These are phyloP conservation scores for Colletes collaris DNA, from an alignment of 2,888 invertebrate genomes.

Conservation along the genomic window DNA sequence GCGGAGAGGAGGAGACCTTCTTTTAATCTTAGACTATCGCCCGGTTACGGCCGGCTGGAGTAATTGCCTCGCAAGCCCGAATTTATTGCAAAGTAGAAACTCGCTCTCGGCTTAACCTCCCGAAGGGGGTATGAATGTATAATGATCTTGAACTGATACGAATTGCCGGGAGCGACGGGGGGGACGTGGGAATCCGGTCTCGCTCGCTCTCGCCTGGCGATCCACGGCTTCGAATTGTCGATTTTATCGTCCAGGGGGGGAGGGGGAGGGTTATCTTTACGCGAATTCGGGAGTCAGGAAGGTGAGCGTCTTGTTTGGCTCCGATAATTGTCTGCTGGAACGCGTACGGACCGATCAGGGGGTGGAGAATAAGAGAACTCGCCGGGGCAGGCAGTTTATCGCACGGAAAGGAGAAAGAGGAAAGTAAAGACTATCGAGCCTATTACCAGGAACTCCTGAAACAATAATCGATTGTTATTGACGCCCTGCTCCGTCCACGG, in stretches of 20 bases:
- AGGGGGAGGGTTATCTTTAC: neutral
- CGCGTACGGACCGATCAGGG: no score
- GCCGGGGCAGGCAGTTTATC: neutral
- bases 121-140: constrained; percentile 67
- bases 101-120: constrained; percentile 63
- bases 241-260: neutral
- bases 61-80: constrained; percentile 79
- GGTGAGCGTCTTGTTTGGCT: no score
- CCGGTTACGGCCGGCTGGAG: constrained; percentile 70
- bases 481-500: constrained; percentile 47
- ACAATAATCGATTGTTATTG: constrained; percentile 73
- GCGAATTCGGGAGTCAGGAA: neutral
- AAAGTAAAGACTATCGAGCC: constrained; percentile 51
- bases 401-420: constrained; percentile 13
- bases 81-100: constrained; percentile 77
- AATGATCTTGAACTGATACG: constrained; percentile 50
- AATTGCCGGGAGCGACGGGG: constrained; percentile 40
- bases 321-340: no score
- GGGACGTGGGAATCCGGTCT: constrained; percentile 52
- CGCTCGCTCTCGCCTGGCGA: neutral
- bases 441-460: constrained; percentile 43
- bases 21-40: constrained; percentile 65
- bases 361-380: neutral
- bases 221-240: no score
- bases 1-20: constrained; percentile 29